These are phyloP conservation scores for Drosophila koepferae DNA, from an alignment of 2,888 invertebrate species.

Conservation along the genomic window DNA sequence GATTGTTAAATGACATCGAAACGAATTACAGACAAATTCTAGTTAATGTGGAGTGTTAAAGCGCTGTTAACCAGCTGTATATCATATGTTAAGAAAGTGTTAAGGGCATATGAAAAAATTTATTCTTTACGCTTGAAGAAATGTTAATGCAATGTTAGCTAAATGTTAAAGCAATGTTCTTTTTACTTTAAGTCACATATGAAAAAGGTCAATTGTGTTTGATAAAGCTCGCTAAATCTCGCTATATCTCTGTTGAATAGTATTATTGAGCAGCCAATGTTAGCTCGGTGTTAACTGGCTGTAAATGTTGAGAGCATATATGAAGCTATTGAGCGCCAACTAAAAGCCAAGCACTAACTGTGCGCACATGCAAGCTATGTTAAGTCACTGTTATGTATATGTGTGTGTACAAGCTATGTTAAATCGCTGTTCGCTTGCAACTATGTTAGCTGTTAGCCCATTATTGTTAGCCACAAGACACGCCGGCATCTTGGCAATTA, in stretches of 20 bases:
- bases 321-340: background rate
- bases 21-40: no score
- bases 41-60: background rate
- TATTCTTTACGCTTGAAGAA: accelerated
- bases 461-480: slow-evolving; percentile 51
- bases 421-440: background rate
- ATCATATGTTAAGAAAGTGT: background rate
- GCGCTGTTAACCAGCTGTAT: background rate
- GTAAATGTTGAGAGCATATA: background rate
- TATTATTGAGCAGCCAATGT: background rate
- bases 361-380: background rate
- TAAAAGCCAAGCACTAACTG: background rate
- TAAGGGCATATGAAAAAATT: no score
- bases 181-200: no score
- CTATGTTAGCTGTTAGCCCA: slow-evolving; percentile 14
- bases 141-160: background rate
- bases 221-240: background rate
- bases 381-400: background rate
- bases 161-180: background rate
- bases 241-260: background rate
- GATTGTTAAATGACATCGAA: background rate
- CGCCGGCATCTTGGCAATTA: slow-evolving; percentile 70
- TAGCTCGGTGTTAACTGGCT: background rate
- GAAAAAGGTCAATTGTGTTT: background rate
- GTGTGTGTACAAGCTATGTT: background rate